Evolutionary conservation across 2,888 invertebrate genomes (phyloP), one percentile per base, ranked within the genome.

Genomic region (Leucophenga montana): DNA sequence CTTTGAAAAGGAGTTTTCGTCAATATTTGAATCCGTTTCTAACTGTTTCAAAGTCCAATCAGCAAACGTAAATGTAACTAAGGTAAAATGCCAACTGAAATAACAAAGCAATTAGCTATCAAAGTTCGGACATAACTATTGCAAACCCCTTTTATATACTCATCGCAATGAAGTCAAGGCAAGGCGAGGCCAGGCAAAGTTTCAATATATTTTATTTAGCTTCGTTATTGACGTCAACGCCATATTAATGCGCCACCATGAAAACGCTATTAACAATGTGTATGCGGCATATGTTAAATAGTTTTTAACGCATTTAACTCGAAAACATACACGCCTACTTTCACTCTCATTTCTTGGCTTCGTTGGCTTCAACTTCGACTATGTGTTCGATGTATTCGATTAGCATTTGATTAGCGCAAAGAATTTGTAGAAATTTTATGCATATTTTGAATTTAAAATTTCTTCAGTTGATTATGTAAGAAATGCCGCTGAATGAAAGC

Each of bases 291-390:
- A 61, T 61, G 61, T 44, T 61, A 61, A 61, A 61, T 18, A 61
- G 61, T 61, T 61, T 61, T 39, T 44, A 61, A 39, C 61, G 44
- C 44, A 14, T 61, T 61, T 2, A 50, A 50, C n/a, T 6, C 33
- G 13, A 22, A 56, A 1, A 5, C 39, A 39, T 14, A 27, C 20
- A 56, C 14, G 39, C 33, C 22, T 61, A 64, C 62, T 64, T 64
- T 64, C 62, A 64, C 62, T 64, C 8, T 64, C 62, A 13, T 22
- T 48, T 64, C 13, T 20, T 46, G 44, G n/a, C n/a, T 62, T 33
- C 33, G n/a, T 20, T 20, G 9, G 1, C 44, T 61, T 44, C 4
- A 31, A 31, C n/a, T 20, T 16, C n/a, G n/a, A n/a, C n/a, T n/a
- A n/a, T n/a, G n/a, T 20, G 13, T 22, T 56, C 22, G 56, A 13